Evolutionary conservation across 2,888 invertebrate genomes (phyloP).

Genomic region (Galerucella pusilla): DNA sequence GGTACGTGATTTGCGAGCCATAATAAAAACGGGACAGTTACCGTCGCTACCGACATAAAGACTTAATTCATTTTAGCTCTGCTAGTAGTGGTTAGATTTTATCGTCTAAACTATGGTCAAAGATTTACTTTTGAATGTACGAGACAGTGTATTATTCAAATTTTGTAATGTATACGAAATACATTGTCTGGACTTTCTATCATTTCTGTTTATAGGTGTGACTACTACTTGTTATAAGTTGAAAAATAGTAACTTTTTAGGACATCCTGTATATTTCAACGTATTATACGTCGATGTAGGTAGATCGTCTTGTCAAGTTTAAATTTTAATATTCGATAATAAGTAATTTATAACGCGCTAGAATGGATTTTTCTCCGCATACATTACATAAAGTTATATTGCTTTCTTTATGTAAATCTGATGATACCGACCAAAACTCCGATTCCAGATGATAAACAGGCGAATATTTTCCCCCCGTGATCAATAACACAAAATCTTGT

Average conservation of each 20-base stretch:
- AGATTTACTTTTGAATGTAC: constrained; percentile 6
- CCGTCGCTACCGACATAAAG: constrained; percentile 6
- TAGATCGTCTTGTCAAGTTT: no score
- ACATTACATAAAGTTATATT: constrained; percentile 8
- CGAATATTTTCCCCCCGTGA: constrained; percentile 34
- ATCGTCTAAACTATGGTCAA: background rate
- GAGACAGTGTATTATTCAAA: background rate
- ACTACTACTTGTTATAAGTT: background rate
- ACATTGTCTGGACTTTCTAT: background rate
- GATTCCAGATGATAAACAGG: constrained; percentile 37
- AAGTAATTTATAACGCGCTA: no score
- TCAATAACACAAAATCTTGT: constrained; percentile 35
- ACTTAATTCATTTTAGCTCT: constrained; percentile 13
- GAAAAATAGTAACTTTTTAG: no score
- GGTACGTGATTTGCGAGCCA: constrained; percentile 13
- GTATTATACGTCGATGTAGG: no score
- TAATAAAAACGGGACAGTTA: constrained; percentile 4
- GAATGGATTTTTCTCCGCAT: background rate
- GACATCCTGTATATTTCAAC: no score
- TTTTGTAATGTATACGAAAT: background rate
- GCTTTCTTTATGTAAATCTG: constrained; percentile 26
- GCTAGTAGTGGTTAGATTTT: constrained; percentile 3
- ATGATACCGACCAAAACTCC: constrained; percentile 25
- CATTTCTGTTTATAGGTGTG: background rate
- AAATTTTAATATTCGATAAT: no score